Conservation (phyloP, 2,113 vertebrate species). For the Dissostichus mawsoni region DNA sequence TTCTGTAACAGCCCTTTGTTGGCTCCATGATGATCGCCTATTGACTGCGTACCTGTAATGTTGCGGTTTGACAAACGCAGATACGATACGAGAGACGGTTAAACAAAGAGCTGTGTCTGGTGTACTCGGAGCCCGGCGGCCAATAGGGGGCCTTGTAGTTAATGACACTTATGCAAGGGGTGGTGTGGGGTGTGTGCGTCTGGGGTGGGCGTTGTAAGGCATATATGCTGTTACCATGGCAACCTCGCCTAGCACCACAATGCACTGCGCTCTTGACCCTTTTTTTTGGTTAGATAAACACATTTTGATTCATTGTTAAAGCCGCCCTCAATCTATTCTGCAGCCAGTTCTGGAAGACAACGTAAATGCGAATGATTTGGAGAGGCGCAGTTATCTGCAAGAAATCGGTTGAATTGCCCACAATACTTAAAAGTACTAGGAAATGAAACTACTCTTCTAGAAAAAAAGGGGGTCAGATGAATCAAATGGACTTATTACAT, state of each 20-base stretch:
- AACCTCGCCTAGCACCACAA: constrained; percentile 49
- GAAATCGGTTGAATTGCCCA: no score
- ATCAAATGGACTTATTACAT: not conserved
- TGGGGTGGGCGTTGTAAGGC: constrained; percentile 34
- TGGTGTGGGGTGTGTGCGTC: constrained; percentile 31
- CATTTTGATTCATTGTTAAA: constrained; percentile 59
- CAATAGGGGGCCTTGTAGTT: constrained; percentile 63
- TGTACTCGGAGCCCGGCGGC: constrained; percentile 30
- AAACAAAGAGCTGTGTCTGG: constrained; percentile 67
- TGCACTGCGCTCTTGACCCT: constrained; percentile 63
- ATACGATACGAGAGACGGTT: constrained; percentile 30
- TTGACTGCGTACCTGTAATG: constrained; percentile 43
- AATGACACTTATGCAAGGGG: constrained; percentile 66
- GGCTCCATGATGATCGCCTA: not conserved
- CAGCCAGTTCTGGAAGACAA: not conserved
- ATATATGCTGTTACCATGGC: constrained; percentile 76
- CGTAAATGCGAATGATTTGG: not conserved
- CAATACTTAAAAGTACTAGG: no score
- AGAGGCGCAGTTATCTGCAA: no score
- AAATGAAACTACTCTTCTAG: no score
- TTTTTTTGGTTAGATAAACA: constrained; percentile 63
- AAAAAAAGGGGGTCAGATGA: not conserved
- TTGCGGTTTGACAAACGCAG: constrained; percentile 31
- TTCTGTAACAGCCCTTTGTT: not conserved
- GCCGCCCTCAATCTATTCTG: not conserved